Evolutionary conservation across 1,140 invertebrate genomes (phyloP).

Genomic region (Aphaenogaster rudis): DNA sequence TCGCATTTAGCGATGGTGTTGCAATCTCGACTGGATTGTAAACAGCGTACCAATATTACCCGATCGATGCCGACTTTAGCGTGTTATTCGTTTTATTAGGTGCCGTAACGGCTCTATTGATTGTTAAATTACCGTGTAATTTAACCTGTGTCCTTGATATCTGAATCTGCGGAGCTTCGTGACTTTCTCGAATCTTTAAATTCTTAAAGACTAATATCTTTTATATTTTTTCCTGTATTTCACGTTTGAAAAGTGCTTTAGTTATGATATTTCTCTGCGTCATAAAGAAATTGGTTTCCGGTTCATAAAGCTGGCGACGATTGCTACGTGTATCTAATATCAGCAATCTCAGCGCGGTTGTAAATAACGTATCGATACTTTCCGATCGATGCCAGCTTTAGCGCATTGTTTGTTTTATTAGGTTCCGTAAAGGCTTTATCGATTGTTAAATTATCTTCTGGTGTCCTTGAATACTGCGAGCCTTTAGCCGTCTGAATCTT

Average conservation of each 20-base stretch:
- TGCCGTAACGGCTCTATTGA: slow-evolving; percentile 20
- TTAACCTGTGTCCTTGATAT: neutral
- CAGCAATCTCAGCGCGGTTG: slow-evolving; percentile 48
- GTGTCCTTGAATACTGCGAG: slow-evolving; percentile 37
- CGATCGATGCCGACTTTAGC: slow-evolving; percentile 35
- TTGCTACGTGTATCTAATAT: slow-evolving; percentile 42
- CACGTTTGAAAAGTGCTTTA: neutral
- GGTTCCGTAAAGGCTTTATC: slow-evolving; percentile 44
- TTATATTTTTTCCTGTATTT: neutral
- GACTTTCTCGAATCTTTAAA: neutral
- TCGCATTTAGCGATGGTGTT: neutral
- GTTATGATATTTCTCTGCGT: too few relatives aligned
- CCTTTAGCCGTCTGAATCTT: slow-evolving; percentile 36
- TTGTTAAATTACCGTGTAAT: slow-evolving; percentile 24
- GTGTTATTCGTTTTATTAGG: slow-evolving; percentile 12
- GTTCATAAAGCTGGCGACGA: neutral
- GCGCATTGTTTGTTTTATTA: slow-evolving; percentile 59
- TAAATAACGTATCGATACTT: slow-evolving; percentile 56
- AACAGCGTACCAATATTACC: slow-evolving; percentile 18
- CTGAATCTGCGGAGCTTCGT: neutral
- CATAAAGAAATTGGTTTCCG: neutral
- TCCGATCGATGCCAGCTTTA: slow-evolving; percentile 59
- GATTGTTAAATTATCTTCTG: slow-evolving; percentile 54
- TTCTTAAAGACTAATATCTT: neutral
- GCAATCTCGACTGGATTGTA: slow-evolving; percentile 29